Evolutionary conservation across 2,113 vertebrate genomes (phyloP), one percentile per base, ranked within the genome.

Genomic region (Pithys albifrons): DNA sequence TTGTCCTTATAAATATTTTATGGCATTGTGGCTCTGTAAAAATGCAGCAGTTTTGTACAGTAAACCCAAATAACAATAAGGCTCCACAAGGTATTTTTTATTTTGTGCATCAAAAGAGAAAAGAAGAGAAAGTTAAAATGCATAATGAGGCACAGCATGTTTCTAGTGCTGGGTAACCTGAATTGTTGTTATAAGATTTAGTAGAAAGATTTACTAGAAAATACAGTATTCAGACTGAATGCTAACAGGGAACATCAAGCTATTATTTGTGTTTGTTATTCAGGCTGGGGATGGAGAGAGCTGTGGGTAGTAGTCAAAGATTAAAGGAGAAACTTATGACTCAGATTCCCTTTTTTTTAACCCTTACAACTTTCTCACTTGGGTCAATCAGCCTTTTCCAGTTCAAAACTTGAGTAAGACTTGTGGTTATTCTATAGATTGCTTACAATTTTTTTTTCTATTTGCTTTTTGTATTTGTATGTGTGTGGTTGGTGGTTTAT

Each of bases 1-100:
- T 93, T 95, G 79, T 85, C 64, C 66, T 96, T 84, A 93, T 90
- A 88, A 95, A 92, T 86, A 62, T 88, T 91, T 89, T 49, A 91
- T 92, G 83, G 52, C 37, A 74, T 75, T 39, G 2, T 43, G 49
- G 46, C 24, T 79, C 55, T 74, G 59, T 73, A 55, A 93, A 96
- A 90, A 67, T 71, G 85, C 41, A n/a, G n/a, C 10, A n/a, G 72
- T 75, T 94, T 93, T 93, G 58, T 78, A 22, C 7, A 78, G 41
- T 37, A 77, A 27, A 65, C 77, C 59, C 78, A 88, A 85, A 74
- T 77, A 88, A 85, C 57, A 79, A 66, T 74, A 48, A 93, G 18
- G 25, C 57, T 70, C 39, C 48, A 29, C n/a, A 71, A 77, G 48
- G 8, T 69, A 2, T 25, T 73, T 57, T 82, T 86, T 48, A 14